Evolutionary conservation across 2,113 vertebrate genomes (phyloP), one percentile per base, ranked within the genome.

Genomic region (Spea multiplicata): DNA sequence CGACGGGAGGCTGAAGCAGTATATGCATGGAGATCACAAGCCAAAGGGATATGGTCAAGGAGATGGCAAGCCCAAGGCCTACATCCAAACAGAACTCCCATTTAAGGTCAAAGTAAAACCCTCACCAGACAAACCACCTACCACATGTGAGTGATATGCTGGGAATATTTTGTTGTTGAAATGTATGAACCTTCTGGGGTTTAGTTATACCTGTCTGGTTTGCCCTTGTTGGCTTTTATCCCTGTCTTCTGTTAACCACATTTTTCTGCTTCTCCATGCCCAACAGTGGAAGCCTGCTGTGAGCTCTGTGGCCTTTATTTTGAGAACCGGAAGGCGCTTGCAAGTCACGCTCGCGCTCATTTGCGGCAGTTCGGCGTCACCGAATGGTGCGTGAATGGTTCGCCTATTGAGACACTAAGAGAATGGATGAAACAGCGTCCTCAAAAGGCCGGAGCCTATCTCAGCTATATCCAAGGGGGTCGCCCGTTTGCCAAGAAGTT

Each of bases 331-430:
- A 98, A 99, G 84, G 97, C 96, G 0, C 83, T 98, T 86, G 96
- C 97, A 44, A 98, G 97, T 90, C 97, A 97, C 0, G 96, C 97
- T 0, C 91, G 95, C 5, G 95, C 97, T 0, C 97, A 99, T 83
- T 93, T 98, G 71, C 87, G 96, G n/a, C 97, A 99, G 82, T 99
- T 99, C 3, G 96, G 97, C 0, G 96, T 99, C 87, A 99, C 96
- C 0, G 96, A 98, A 76, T 98, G 97, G 97, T 97, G 95, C 5
- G 97, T 99, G 1, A 99, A 99, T 3, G 97, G 97, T 7, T 98
- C 96, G 0, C 97, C 97, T n/a, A 99, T 99, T 2, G 96, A 98
- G 92, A 98, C 97, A 0, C 92, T 99, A 16, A 94, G 96, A n/a
- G 96, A 97, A 65, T 98, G 96, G 97, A 98, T 99, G 85, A 95